Base-by-base conservation (phyloP, 2,797 vertebrate species). In the Sternotherus odoratus region DNA sequence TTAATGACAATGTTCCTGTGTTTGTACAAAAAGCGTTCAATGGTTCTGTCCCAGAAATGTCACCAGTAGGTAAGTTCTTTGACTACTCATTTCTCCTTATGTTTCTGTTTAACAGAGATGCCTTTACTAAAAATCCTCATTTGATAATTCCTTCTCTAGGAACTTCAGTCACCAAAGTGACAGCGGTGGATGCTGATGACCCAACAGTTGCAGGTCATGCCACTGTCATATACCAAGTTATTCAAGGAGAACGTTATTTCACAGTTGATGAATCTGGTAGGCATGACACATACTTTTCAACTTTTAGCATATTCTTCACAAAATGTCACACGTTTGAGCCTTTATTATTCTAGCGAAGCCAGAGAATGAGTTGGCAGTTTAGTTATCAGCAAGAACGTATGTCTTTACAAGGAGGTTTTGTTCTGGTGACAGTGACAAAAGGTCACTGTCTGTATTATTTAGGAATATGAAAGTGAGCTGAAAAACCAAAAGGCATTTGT, bases 21-120 rank as follows among this genome's bases (percentile, higher is more conserved):
- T 98, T 98, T 90, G 96, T 95, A 0, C 97, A 95, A 51, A 97
- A 86, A 24, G 17, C 97, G 6, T 98, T 97, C 96, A 98, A 98
- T 0, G 98, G 97, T 0, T 98, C 98, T 3, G 98, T 98, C 49
- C 96, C 95, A 0, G 98, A 98, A 96, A 98, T 98, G 98, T 98
- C 98, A 1, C 75, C 95, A 39, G 88, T 95, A 23, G 98, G 98
- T 98, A 97, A 0, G 97, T 87, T 43, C 79, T 83, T 53, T 2
- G 1, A 5, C 5, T 83, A 8, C 43, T 24, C 43, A 1, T 6
- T 75, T 79, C 74, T 50, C 21, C 28, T 69, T 15, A 0, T 7
- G 3, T 10, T 24, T 57, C 57, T 43, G 23, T 4, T 54, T 69
- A 16, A 51, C 83, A 88, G 51, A 57, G 33, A 77, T 50, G 26